Evolutionary conservation across 2,797 vertebrate genomes (phyloP).

Genomic region (Pampus argenteus): DNA sequence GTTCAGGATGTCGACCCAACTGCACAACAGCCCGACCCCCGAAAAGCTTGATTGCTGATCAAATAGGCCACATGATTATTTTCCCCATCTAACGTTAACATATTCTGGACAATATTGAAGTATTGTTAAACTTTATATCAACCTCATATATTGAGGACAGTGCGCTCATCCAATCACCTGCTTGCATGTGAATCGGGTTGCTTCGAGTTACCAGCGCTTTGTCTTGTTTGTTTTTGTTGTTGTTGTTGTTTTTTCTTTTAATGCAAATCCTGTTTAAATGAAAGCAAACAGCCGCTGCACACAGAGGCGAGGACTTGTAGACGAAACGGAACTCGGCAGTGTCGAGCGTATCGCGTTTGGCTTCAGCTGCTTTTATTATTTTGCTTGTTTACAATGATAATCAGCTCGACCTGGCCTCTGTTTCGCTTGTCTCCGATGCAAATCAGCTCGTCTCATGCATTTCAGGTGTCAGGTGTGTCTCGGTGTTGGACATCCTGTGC

Average conservation of each 20-base stretch:
- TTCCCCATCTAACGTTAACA: too few relatives aligned
- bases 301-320: background rate
- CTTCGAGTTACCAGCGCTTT: background rate
- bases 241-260: background rate
- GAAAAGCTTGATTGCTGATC: background rate
- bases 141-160: background rate
- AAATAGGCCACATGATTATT: too few relatives aligned
- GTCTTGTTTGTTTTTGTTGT: background rate
- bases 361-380: constrained; percentile 19
- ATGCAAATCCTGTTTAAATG: constrained; percentile 38
- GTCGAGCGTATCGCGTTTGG: background rate
- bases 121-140: too few relatives aligned
- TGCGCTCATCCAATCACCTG: constrained; percentile 4
- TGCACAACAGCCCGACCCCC: background rate
- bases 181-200: constrained; percentile 1
- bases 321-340: constrained; percentile 5
- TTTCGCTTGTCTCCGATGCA: constrained; percentile 38
- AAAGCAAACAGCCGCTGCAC: background rate
- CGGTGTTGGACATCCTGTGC: background rate
- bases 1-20: background rate
- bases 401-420: constrained; percentile 11
- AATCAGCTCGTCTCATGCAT: constrained; percentile 25
- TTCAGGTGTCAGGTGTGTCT: constrained; percentile 32
- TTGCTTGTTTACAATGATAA: constrained; percentile 38
- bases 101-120: too few relatives aligned